These are phyloP conservation scores for Platysteira castanea DNA, from an alignment of 2,113 vertebrate genomes.

Conservation along the genomic window DNA sequence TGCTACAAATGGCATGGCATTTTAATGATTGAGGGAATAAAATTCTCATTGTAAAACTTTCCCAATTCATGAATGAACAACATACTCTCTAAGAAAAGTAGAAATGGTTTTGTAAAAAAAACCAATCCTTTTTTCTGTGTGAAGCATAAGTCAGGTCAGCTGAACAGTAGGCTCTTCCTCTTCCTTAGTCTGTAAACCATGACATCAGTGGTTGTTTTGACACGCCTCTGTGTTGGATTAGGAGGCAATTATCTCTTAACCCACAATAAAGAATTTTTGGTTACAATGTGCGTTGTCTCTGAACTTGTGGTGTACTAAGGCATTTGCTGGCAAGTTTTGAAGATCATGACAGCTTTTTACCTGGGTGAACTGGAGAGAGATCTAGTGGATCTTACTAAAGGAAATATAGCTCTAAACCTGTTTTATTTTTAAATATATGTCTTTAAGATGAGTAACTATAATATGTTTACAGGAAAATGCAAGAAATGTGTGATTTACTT, in stretches of 20 bases:
- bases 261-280: neutral
- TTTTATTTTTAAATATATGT: neutral
- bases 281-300: neutral
- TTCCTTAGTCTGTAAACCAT: neutral
- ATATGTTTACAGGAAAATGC: neutral
- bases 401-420: neutral
- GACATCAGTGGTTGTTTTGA: neutral
- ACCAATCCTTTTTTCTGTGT: neutral
- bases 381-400: neutral
- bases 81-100: neutral
- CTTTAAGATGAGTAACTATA: neutral
- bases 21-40: neutral
- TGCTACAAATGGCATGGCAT: neutral
- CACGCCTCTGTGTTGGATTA: neutral
- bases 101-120: neutral
- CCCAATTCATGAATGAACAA: neutral
- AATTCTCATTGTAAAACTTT: neutral
- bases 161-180: neutral
- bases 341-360: neutral
- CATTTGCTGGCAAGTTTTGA: neutral
- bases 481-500: neutral
- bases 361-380: neutral
- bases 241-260: neutral
- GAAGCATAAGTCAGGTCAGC: neutral
- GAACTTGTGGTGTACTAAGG: neutral